Percentiles rank a stretch among this genome's conserved stretches.
Conservation (phyloP, 2,113 vertebrate genomes). For the Leucoraja erinaceus region DNA sequence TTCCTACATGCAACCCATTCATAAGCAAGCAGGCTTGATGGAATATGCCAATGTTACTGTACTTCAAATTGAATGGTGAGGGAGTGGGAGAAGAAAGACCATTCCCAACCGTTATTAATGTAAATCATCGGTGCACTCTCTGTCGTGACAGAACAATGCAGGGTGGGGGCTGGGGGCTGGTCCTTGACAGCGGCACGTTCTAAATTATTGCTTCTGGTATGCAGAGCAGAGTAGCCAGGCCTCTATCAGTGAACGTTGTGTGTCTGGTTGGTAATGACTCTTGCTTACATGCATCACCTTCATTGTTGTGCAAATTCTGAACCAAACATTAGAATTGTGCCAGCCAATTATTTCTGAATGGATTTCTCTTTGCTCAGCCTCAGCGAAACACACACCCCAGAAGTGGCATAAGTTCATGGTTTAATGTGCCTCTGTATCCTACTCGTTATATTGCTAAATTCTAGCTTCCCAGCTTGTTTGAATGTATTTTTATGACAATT, state of each 20-base stretch:
- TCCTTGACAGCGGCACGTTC: constrained; percentile 17
- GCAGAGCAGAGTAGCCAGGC: background rate
- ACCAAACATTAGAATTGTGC: background rate
- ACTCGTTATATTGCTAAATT: background rate
- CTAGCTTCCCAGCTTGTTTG: background rate
- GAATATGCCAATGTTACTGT: constrained; percentile 36
- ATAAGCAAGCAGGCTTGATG: constrained; percentile 37
- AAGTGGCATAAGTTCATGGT: background rate
- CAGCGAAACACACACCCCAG: background rate
- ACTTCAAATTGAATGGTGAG: constrained; percentile 18
- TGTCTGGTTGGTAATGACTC: background rate
- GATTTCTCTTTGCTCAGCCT: background rate
- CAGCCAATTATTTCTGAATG: background rate
- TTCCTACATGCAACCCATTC: constrained; percentile 12
- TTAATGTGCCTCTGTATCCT: background rate
- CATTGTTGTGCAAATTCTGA: background rate
- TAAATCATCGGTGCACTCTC: constrained; percentile 36
- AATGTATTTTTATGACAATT: background rate
- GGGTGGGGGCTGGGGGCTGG: background rate
- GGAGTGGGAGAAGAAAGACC: background rate
- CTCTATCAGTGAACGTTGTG: background rate
- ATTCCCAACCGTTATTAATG: constrained; percentile 35
- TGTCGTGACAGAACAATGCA: constrained; percentile 29
- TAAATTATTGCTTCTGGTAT: constrained; percentile 27
- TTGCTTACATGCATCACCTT: background rate